Evolutionary conservation across 2,113 vertebrate genomes (phyloP).

Genomic region (Siniperca knerii): DNA sequence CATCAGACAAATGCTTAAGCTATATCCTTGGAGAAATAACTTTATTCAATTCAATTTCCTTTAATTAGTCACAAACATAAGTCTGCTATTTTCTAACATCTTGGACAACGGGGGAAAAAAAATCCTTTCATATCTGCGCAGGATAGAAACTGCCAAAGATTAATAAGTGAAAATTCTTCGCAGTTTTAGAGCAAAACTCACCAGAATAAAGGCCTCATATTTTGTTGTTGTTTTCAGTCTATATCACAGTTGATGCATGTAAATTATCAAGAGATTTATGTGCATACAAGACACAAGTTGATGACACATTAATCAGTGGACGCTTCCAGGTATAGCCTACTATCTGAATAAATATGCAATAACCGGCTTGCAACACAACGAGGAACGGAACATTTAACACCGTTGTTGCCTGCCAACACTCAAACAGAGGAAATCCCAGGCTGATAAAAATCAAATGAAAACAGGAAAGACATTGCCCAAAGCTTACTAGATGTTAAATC

Average conservation of each 20-base stretch:
- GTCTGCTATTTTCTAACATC: constrained; percentile 74
- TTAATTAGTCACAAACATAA: constrained; percentile 80
- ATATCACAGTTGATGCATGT: constrained; percentile 61
- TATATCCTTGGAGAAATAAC: constrained; percentile 74
- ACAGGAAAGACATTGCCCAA: constrained; percentile 64
- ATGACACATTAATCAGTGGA: constrained; percentile 81
- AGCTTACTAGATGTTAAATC: constrained; percentile 65
- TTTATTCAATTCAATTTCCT: constrained; percentile 75
- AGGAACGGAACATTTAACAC: constrained; percentile 81
- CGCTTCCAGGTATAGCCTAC: constrained; percentile 82
- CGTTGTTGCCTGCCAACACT: constrained; percentile 78
- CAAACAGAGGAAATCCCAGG: constrained; percentile 67
- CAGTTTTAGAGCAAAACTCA: constrained; percentile 64
- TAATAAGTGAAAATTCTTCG: constrained; percentile 59
- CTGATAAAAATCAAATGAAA: constrained; percentile 81
- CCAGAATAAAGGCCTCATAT: constrained; percentile 53
- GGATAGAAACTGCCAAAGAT: constrained; percentile 60
- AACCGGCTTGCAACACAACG: constrained; percentile 72
- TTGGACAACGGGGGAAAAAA: constrained; percentile 41
- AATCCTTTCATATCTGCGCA: constrained; percentile 68
- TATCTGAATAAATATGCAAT: constrained; percentile 77
- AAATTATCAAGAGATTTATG: constrained; percentile 74
- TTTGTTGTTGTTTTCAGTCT: constrained; percentile 56
- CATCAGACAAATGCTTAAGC: constrained; percentile 71
- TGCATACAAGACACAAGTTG: constrained; percentile 67